A percentile compares a stretch with the other conserved stretches of the same genome.
phyloP scores from a whole-genome alignment of 2,888 invertebrate genomes.

The Sinodicranocentrus sp. region DNA sequence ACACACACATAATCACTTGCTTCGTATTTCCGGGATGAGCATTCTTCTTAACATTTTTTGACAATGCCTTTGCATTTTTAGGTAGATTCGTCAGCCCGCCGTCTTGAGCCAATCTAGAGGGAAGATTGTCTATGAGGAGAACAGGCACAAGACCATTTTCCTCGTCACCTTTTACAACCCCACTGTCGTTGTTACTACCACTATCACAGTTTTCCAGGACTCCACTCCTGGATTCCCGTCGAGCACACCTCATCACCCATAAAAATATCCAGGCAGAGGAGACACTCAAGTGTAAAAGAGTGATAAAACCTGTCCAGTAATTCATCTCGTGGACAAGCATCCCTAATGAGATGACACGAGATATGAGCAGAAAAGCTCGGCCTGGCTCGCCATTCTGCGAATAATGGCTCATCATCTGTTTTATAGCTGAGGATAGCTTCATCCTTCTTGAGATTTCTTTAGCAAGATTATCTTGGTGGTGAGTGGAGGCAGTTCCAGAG shows the following conservation, averaged over 20 bases:
- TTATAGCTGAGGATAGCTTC: slow-evolving; percentile 1
- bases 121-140: not conserved
- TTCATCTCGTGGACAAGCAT: slow-evolving; percentile 72
- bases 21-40: slow-evolving; percentile 3
- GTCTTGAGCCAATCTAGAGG: too few species aligned
- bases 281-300: slow-evolving; percentile 70
- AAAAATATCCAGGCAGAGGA: slow-evolving; percentile 71
- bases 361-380: slow-evolving; percentile 70
- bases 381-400: slow-evolving; percentile 61
- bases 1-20: slow-evolving; percentile 45
- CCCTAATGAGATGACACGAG: slow-evolving; percentile 74
- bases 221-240: not conserved
- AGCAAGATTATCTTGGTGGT: slow-evolving; percentile 23
- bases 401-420: slow-evolving; percentile 51
- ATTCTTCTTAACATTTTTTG: not conserved
- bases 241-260: slow-evolving; percentile 12
- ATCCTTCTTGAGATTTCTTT: too few species aligned
- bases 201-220: not conserved
- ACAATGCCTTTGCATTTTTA: too few species aligned
- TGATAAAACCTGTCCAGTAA: slow-evolving; percentile 73
- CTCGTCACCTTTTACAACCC: slow-evolving; percentile 50
- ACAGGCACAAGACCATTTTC: not conserved
- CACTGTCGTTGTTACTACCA: slow-evolving; percentile 58
- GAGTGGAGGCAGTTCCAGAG: slow-evolving; percentile 51
- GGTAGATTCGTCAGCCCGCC: too few species aligned